These are phyloP conservation scores for Eublepharis macularius DNA, from an alignment of 2,113 vertebrate species.

Conservation along the genomic window DNA sequence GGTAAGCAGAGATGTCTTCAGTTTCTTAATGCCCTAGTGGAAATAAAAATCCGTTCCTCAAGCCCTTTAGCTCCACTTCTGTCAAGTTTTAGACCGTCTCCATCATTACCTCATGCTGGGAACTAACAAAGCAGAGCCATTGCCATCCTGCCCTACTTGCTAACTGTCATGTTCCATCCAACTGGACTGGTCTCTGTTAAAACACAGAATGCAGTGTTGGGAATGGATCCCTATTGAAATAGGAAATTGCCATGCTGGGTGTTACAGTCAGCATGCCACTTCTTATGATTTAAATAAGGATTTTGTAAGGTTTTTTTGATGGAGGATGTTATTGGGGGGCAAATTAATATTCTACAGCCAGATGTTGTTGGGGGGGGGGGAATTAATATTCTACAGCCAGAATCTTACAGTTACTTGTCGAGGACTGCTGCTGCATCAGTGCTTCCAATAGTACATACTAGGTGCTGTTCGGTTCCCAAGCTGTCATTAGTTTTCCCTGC, in stretches of 20 bases:
- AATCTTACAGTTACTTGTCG: too few species aligned
- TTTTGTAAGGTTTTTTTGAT: too few species aligned
- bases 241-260: neutral
- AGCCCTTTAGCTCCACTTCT: fast-evolving
- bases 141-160: neutral
- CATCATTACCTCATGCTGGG: neutral
- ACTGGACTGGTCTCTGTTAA: neutral
- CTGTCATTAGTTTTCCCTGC: too few species aligned
- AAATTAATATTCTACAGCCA: neutral
- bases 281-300: neutral
- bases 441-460: too few species aligned
- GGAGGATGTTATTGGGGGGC: too few species aligned
- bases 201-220: neutral
- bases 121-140: neutral
- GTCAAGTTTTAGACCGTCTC: neutral
- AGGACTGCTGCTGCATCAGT: too few species aligned
- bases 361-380: neutral
- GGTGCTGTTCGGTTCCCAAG: too few species aligned
- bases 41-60: neutral
- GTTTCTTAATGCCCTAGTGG: neutral
- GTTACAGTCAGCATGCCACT: neutral
- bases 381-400: too few species aligned
- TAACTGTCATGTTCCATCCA: too few species aligned
- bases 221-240: too few species aligned
- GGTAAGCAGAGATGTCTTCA: fast-evolving